Evolutionary conservation across 64 coral and sea anemone genomes (phyloP).

Genomic region (Actinia equina): DNA sequence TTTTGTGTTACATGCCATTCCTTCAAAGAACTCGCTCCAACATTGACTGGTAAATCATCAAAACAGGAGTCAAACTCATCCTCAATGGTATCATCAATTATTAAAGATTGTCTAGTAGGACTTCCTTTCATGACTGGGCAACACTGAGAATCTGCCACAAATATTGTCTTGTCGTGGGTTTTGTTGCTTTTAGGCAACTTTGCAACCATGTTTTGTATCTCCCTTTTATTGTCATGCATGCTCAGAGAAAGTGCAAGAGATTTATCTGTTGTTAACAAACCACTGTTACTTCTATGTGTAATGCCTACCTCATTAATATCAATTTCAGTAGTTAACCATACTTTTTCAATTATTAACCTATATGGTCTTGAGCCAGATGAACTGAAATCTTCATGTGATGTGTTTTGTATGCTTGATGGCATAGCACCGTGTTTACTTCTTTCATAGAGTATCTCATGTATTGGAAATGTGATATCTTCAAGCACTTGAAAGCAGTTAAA

Average conservation of each 20-base stretch:
- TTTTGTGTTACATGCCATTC: not conserved
- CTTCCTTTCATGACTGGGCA: not conserved
- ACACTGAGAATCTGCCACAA: not conserved
- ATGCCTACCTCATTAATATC: not conserved
- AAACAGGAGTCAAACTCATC: conserved; percentile 17
- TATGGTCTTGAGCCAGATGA: not conserved
- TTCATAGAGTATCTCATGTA: not conserved
- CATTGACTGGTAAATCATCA: not conserved
- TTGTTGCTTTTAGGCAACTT: not conserved
- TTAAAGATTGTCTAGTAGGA: not conserved
- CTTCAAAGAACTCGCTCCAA: not conserved
- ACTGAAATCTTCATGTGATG: not conserved
- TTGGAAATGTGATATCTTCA: conserved; percentile 16
- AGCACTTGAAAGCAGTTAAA: conserved; percentile 27
- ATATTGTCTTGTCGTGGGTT: not conserved
- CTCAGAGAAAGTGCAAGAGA: not conserved
- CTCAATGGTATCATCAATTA: not conserved
- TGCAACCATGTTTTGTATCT: not conserved
- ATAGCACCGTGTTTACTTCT: not conserved
- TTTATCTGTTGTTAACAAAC: not conserved
- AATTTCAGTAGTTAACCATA: not conserved
- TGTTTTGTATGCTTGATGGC: not conserved
- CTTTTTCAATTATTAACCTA: not conserved
- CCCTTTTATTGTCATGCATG: not conserved
- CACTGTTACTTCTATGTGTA: not conserved